Percentiles rank a stretch among this genome's conserved stretches.
Conservation (phyloP, 2,888 invertebrate genomes). For the Calliphora vomitoria region DNA sequence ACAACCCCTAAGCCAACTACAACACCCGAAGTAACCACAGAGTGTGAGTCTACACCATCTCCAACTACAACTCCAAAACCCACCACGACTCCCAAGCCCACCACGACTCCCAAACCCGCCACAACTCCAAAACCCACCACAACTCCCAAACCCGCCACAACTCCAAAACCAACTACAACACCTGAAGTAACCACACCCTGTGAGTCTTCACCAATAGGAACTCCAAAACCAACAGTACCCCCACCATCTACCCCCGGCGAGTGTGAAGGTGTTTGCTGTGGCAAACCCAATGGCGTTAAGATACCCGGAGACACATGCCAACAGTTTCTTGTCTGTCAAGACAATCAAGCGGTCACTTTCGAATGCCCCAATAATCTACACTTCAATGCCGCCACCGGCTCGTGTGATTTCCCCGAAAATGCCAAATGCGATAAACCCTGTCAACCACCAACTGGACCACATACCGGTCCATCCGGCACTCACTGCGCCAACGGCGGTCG, state of each 20-base stretch:
- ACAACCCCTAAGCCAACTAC: constrained; percentile 28
- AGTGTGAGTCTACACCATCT: constrained; percentile 3
- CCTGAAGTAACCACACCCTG: background rate
- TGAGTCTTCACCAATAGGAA: background rate
- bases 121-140: background rate
- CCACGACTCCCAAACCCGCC: background rate
- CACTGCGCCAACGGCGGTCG: constrained; percentile 76
- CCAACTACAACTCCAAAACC: constrained; percentile 34
- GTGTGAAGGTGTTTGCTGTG: constrained; percentile 70
- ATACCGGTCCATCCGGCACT: constrained; percentile 80
- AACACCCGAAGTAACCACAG: background rate
- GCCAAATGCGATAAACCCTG: constrained; percentile 77
- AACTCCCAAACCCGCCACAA: background rate
- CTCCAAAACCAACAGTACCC: constrained; percentile 10
- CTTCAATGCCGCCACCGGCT: constrained; percentile 69
- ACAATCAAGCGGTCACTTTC: constrained; percentile 61
- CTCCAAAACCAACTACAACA: background rate
- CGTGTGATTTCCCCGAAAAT: constrained; percentile 78
- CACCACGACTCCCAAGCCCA: background rate
- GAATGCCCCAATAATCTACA: constrained; percentile 78
- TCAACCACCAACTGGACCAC: constrained; percentile 78
- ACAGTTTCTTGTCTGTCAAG: constrained; percentile 74
- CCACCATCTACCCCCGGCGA: constrained; percentile 35
- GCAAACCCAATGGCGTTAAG: constrained; percentile 38
- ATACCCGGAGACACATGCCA: constrained; percentile 69